Evolutionary conservation across 2,888 invertebrate genomes (phyloP), one percentile per base, ranked within the genome.

Genomic region (Sturmia bella): DNA sequence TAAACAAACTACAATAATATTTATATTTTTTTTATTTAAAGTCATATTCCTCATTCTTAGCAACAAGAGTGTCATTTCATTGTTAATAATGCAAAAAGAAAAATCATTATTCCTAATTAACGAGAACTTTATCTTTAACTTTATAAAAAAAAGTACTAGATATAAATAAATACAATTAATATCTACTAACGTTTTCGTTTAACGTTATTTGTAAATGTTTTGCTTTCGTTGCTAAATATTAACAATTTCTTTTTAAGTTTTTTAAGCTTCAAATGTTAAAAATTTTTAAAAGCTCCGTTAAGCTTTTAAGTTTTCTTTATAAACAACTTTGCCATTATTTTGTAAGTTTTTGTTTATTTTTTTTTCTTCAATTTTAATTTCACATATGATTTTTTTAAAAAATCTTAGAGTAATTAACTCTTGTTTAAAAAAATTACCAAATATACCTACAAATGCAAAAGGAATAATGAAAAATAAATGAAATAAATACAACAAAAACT

Each of bases 401-500:
- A 41, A 45, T 32, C 7, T 32, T 32, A 57, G 61, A 59, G 24
- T 43, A 54, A 54, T 48, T 6, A 69, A 80, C 43, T 68, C 48
- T 56, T 27, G 43, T 21, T 37, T 45, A 64, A 27, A 54, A 69
- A 45, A 63, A 69, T 39, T 54, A 75, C 37, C 74, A 81, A 75
- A 57, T 59, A 84, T 85, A 87, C 80, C 76, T 70, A 83, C 83
- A 84, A 85, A 84, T 83, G 80, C 72, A 84, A 87, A 87, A 87
- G 86, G 86, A 86, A 87, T 87, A 87, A 87, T 88, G 85, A 78
- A 84, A 68, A 68, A 77, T 52, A 84, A 69, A 70, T 73, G 68
- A 74, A 72, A 72, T 72, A 88, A 87, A 89, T 88, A 89, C 89
- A 89, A 89, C 88, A 89, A 89, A 86, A 90, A 90, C 90, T 90